Percentiles rank a stretch among this genome's conserved stretches.
Evolutionary conservation across 2,888 invertebrate species (phyloP).

Genomic region (Pocota personata): DNA sequence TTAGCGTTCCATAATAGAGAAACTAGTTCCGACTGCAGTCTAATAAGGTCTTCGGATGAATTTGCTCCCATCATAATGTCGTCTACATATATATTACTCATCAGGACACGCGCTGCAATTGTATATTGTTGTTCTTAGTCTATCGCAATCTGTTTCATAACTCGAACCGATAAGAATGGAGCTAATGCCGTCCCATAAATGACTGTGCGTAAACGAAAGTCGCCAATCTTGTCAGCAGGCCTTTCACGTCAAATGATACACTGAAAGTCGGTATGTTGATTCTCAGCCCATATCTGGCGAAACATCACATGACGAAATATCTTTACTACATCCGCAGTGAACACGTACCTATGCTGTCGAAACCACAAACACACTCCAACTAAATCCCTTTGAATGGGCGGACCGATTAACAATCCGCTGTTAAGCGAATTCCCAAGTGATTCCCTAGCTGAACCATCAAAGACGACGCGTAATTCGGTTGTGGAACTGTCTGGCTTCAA

Average conservation of each 20-base stretch:
- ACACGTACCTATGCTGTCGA: slow-evolving; percentile 22
- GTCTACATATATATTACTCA: slow-evolving; percentile 15
- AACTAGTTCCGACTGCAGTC: slow-evolving; percentile 11
- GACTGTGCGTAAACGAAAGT: neutral
- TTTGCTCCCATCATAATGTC: slow-evolving; percentile 27
- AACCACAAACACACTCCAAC: slow-evolving; percentile 56
- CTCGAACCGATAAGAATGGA: neutral
- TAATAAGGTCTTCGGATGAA: neutral
- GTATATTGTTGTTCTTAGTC: too few species aligned
- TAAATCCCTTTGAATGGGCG: slow-evolving; percentile 44
- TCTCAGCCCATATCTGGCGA: too few species aligned
- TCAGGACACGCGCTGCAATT: slow-evolving; percentile 4
- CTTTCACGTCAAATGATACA: too few species aligned
- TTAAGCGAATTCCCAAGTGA: slow-evolving; percentile 17
- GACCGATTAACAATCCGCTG: slow-evolving; percentile 27
- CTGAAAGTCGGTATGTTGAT: too few species aligned
- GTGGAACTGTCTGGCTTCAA: neutral
- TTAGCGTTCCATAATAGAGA: slow-evolving; percentile 11
- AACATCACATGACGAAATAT: too few species aligned
- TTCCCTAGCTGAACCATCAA: slow-evolving; percentile 42
- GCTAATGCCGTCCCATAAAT: neutral
- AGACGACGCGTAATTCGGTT: neutral
- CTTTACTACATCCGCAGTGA: neutral
- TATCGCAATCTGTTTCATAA: neutral
- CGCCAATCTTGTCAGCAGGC: too few species aligned